These are phyloP conservation scores for Aspidiotus destructor DNA, from an alignment of 2,888 invertebrate genomes.

Conservation along the genomic window DNA sequence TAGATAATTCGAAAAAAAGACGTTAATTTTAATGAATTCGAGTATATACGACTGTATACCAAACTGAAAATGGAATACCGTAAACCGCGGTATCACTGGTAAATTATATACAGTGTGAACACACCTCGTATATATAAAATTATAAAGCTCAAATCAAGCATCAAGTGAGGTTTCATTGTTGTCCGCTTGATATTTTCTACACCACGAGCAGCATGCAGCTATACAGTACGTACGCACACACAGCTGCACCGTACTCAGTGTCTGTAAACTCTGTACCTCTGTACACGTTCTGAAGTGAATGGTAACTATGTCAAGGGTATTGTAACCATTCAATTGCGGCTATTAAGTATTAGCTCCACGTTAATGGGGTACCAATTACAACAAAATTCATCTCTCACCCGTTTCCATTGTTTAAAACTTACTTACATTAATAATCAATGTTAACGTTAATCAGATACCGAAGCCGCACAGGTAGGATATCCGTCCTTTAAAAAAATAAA, in stretches of 20 bases:
- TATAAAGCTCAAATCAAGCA: conserved; percentile 27
- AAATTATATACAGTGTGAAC: too few species aligned
- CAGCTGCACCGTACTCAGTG: too few species aligned
- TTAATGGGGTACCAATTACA: conserved; percentile 32
- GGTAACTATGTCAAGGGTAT: conserved; percentile 33
- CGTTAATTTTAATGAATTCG: too few species aligned
- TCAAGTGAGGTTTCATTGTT: conserved; percentile 25
- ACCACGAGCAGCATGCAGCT: too few species aligned
- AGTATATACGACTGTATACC: too few species aligned
- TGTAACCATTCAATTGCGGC: conserved; percentile 28
- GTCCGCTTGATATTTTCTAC: conserved; percentile 14
- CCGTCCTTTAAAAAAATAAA: conserved; percentile 21
- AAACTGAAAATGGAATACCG: too few species aligned
- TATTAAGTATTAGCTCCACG: conserved; percentile 32
- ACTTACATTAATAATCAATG: conserved; percentile 28
- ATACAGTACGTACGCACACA: too few species aligned
- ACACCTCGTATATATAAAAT: too few species aligned
- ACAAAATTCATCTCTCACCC: conserved; percentile 32
- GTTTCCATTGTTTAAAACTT: conserved; percentile 28
- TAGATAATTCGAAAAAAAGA: too few species aligned
- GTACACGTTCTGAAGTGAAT: conserved; percentile 32
- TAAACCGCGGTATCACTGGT: too few species aligned
- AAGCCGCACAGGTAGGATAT: conserved; percentile 28
- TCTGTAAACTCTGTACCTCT: too few species aligned
- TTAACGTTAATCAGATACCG: conserved; percentile 28